Evolutionary conservation across 1,140 invertebrate genomes (phyloP), one percentile per base, ranked within the genome.

Genomic region (Reticulitermes speratus): DNA sequence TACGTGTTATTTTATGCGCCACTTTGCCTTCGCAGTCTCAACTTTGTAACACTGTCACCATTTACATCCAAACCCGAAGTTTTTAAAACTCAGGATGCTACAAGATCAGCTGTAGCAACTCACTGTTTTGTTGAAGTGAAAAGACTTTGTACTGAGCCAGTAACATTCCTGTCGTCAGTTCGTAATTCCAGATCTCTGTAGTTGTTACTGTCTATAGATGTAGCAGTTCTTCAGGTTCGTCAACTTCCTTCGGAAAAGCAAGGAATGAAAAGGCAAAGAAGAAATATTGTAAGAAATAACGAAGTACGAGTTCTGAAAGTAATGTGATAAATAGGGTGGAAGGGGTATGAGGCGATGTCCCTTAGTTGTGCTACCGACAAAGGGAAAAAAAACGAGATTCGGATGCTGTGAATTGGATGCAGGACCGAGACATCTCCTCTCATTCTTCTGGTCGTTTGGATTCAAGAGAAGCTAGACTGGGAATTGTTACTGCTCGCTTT

Each of bases 251-350:
- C 9, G 25, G n/a, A 75, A 75, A 65, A 75, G 65, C 25, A 30
- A 75, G n/a, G 65, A 75, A 75, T 75, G 11, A 75, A 14, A 75
- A 30, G 65, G 65, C n/a, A 25, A 75, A n/a, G 65, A 75, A 75
- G 65, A 75, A 75, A 75, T 75, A 75, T 75, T 75, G n/a, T 75
- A 16, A 16, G 52, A 55, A 55, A 75, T 75, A 75, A 75, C n/a
- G 65, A 75, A 75, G 65, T 75, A 75, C 65, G 65, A 75, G 8
- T 75, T 75, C n/a, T 75, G 25, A 30, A 75, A 30, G 65, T 30
- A 75, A 75, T 75, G n/a, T 75, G 65, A 30, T 75, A n/a, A 75
- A 75, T 0, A 75, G 65, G 65, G 65, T 25, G n/a, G 25, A 6
- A 30, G 25, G 65, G n/a, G 65, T 75, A 25, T 75, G 65, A 30